Conservation (phyloP, 1,140 invertebrate species). For the Drosophila carrolli region DNA sequence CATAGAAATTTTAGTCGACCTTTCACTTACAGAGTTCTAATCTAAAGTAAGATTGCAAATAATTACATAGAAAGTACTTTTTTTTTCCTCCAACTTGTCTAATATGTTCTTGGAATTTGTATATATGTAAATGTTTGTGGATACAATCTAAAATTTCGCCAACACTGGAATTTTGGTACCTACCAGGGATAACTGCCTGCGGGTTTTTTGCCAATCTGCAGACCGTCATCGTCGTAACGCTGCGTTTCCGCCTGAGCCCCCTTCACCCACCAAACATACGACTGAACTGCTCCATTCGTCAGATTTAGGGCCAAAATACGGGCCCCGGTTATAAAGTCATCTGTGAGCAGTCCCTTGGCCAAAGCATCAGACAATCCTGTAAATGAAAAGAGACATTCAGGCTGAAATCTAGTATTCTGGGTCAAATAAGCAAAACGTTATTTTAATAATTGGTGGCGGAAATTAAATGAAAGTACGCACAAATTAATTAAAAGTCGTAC, state of each 20-base stretch:
- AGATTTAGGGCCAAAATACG: slow-evolving; percentile 87
- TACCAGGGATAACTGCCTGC: slow-evolving; percentile 87
- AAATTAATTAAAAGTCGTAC: slow-evolving; percentile 33
- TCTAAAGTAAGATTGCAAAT: too few relatives aligned
- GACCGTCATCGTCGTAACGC: slow-evolving; percentile 84
- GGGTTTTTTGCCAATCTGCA: slow-evolving; percentile 86
- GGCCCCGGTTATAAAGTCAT: slow-evolving; percentile 86
- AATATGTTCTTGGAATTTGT: too few relatives aligned
- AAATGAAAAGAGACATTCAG: slow-evolving; percentile 12
- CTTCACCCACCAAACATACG: slow-evolving; percentile 87
- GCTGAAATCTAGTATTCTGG: neutral
- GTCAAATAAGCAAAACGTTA: slow-evolving; percentile 10
- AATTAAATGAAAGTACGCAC: slow-evolving; percentile 35
- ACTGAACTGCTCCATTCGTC: slow-evolving; percentile 86
- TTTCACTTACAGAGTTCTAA: too few relatives aligned
- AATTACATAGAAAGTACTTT: too few relatives aligned
- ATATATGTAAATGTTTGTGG: too few relatives aligned
- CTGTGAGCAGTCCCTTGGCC: slow-evolving; percentile 86
- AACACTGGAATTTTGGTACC: slow-evolving; percentile 9
- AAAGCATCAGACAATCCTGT: slow-evolving; percentile 87
- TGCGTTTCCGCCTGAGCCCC: slow-evolving; percentile 84
- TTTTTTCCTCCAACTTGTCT: too few relatives aligned
- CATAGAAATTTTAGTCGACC: too few relatives aligned
- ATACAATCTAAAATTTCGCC: too few relatives aligned
- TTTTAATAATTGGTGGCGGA: slow-evolving; percentile 34